phyloP scores from a whole-genome alignment of 1,140 invertebrate species.

The Drosophila nebulosa region DNA sequence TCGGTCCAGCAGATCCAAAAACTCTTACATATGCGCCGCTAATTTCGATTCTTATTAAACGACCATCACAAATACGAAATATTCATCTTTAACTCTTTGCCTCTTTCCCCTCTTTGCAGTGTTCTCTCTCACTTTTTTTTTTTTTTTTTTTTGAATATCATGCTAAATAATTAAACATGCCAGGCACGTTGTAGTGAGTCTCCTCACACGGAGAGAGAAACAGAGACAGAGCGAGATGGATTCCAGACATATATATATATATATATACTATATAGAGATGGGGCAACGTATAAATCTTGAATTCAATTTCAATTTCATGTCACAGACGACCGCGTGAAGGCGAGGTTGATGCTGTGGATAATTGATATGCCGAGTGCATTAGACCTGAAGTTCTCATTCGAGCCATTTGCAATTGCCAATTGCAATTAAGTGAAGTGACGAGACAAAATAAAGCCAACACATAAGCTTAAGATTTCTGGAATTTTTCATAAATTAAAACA shows the following conservation, averaged over 20 bases:
- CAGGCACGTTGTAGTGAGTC: constrained; percentile 61
- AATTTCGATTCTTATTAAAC: constrained; percentile 72
- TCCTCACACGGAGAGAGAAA: constrained; percentile 19
- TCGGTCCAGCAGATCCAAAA: constrained; percentile 14
- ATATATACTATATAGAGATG: constrained; percentile 6
- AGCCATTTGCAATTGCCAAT: constrained; percentile 35
- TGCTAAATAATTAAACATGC: constrained; percentile 73
- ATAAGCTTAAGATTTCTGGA: constrained; percentile 33
- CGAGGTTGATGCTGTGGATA: constrained; percentile 58
- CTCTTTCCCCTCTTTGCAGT: constrained; percentile 6
- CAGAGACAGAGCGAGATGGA: neutral
- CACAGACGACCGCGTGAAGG: constrained; percentile 50
- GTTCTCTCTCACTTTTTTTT: neutral
- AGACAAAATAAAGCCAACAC: constrained; percentile 42
- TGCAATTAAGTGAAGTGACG: constrained; percentile 73
- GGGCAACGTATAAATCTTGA: constrained; percentile 33
- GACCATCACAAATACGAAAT: constrained; percentile 61
- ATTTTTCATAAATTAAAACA: neutral
- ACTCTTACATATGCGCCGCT: constrained; percentile 60
- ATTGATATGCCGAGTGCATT: constrained; percentile 70
- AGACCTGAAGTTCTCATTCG: constrained; percentile 40
- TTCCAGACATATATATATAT: constrained; percentile 15
- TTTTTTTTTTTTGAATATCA: constrained; percentile 64
- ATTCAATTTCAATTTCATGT: constrained; percentile 76
- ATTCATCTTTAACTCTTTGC: constrained; percentile 60